phyloP scores from a whole-genome alignment of 2,113 vertebrate genomes.

The Petromus typicus region DNA sequence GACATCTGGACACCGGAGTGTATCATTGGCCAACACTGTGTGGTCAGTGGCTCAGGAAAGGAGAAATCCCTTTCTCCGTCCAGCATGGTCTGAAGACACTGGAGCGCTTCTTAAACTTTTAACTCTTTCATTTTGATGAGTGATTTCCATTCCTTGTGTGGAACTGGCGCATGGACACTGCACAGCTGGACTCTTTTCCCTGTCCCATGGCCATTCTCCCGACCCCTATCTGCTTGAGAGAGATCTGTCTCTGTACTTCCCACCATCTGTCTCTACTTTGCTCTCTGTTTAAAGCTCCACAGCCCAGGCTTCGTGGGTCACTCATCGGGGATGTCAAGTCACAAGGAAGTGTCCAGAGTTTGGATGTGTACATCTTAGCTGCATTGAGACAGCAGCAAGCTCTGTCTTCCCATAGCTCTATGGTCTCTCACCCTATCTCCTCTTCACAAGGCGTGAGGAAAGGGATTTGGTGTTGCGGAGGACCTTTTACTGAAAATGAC shows the following conservation, averaged over 20 bases:
- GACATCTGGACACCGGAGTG: neutral
- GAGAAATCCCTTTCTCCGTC: neutral
- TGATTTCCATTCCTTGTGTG: neutral
- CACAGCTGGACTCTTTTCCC: neutral
- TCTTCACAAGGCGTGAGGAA: neutral
- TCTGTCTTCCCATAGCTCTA: neutral
- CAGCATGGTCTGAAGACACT: neutral
- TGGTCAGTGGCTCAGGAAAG: constrained; percentile 29
- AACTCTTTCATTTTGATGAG: neutral
- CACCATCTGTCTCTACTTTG: neutral
- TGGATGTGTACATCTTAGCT: neutral
- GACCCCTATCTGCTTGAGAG: neutral
- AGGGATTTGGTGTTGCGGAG: neutral
- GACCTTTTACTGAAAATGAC: constrained; percentile 44
- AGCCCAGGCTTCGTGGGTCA: neutral
- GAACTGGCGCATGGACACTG: neutral
- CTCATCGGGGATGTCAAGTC: neutral
- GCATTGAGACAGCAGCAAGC: neutral
- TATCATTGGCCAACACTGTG: neutral
- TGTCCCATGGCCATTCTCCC: neutral
- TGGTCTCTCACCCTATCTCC: neutral
- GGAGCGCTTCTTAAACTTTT: neutral
- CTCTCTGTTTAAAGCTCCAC: neutral
- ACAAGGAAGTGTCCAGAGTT: neutral
- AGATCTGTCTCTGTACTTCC: neutral